Percentiles rank a stretch among this genome's conserved stretches.
Evolutionary conservation across 2,888 invertebrate species (phyloP).

Genomic region (Eulithis prunata): DNA sequence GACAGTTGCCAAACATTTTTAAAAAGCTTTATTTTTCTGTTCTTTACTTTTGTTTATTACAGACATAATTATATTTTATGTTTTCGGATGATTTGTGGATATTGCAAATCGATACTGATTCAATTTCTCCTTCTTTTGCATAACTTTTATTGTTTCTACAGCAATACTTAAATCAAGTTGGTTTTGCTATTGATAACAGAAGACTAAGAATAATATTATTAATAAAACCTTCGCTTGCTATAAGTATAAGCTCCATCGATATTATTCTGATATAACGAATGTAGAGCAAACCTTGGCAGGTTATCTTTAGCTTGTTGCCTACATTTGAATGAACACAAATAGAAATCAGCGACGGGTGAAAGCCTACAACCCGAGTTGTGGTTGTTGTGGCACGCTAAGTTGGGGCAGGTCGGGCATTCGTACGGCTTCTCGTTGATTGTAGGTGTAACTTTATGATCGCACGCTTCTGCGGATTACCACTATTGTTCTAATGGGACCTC

Average conservation of each 20-base stretch:
- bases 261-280: not conserved
- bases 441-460: conserved; percentile 77
- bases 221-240: no score
- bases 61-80: no score
- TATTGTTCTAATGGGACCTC: conserved; percentile 77
- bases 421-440: conserved; percentile 67
- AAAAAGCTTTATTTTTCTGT: conserved; percentile 48
- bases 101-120: no score
- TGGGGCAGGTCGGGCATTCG: conserved; percentile 70
- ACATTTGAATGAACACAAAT: conserved; percentile 41
- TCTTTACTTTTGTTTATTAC: not conserved
- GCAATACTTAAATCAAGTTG: no score
- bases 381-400: conserved; percentile 54
- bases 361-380: conserved; percentile 49
- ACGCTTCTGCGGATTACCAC: conserved; percentile 72
- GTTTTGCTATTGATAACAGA: no score
- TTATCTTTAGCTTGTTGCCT: conserved; percentile 30
- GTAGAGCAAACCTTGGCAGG: conserved; percentile 25
- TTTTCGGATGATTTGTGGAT: no score
- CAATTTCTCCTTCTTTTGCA: no score
- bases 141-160: no score
- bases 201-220: no score
- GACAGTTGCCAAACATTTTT: conserved; percentile 56
- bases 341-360: conserved; percentile 45
- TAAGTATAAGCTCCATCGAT: no score